These are phyloP conservation scores for Poeciliopsis prolifica DNA, from an alignment of 2,113 vertebrate species.

Conservation along the genomic window DNA sequence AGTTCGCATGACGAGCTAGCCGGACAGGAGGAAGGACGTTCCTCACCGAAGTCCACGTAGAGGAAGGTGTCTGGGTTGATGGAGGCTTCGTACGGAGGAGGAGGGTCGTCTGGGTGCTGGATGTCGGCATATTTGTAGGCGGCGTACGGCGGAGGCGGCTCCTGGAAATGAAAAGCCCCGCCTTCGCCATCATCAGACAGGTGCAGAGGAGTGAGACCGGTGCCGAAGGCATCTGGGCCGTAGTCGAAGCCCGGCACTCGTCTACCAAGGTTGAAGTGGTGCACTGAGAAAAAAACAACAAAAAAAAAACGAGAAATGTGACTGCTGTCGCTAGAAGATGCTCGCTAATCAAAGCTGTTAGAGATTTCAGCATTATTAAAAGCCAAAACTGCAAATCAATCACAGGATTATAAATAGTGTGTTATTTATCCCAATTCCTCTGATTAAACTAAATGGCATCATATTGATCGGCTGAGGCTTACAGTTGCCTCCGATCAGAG, in stretches of 20 bases:
- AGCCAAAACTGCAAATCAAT: background rate
- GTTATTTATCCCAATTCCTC: background rate
- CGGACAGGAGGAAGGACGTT: background rate
- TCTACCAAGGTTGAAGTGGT: slow-evolving; percentile 97
- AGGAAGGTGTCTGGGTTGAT: slow-evolving; percentile 91
- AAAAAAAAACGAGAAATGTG: background rate
- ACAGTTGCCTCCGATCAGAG: slow-evolving; percentile 95
- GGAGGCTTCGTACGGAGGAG: slow-evolving; percentile 96
- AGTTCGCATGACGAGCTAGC: background rate
- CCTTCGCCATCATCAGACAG: slow-evolving; percentile 97
- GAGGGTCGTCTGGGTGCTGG: slow-evolving; percentile 94
- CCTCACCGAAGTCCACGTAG: slow-evolving; percentile 87
- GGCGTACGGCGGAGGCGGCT: slow-evolving; percentile 95
- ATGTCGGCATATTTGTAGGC: slow-evolving; percentile 97
- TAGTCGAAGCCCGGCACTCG: slow-evolving; percentile 97
- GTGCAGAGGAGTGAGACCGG: slow-evolving; percentile 94
- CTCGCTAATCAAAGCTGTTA: no score
- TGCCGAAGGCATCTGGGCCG: slow-evolving; percentile 91
- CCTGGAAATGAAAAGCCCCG: slow-evolving; percentile 96
- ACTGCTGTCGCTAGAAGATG: background rate
- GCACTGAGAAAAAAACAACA: slow-evolving; percentile 78
- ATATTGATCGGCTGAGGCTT: slow-evolving; percentile 59
- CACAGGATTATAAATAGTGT: background rate
- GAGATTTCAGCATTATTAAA: no score
- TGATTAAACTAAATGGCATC: background rate